Evolutionary conservation across 1,140 invertebrate genomes (phyloP).

Genomic region (Trachelipus rathkii): DNA sequence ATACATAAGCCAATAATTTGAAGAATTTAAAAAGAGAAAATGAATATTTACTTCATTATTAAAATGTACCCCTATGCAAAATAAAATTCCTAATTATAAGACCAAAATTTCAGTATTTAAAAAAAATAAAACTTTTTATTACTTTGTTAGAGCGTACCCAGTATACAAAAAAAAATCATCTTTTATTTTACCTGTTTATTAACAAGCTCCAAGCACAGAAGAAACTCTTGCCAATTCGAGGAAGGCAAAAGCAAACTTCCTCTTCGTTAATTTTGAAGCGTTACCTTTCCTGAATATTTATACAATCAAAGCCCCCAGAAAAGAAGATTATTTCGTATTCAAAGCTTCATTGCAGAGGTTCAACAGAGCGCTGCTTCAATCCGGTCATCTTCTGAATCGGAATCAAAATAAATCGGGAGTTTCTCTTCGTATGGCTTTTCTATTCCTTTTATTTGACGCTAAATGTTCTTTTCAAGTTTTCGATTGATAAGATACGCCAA

Average conservation of each 20-base stretch:
- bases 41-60: no score
- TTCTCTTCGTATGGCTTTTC: background rate
- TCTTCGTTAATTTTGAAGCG: background rate
- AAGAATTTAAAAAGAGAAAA: no score
- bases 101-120: no score
- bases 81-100: no score
- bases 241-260: background rate
- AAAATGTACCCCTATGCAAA: no score
- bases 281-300: conserved; percentile 4
- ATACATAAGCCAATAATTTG: no score
- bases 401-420: background rate
- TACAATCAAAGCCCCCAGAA: background rate
- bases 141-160: no score
- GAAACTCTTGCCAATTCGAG: background rate
- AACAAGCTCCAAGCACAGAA: background rate
- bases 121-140: no score
- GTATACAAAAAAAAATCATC: no score
- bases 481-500: background rate
- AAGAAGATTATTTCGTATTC: background rate
- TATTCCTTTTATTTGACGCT: background rate
- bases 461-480: background rate
- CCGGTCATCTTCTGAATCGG: background rate
- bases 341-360: background rate
- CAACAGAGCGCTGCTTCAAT: background rate
- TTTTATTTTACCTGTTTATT: background rate